Percentiles rank a stretch among this genome's conserved stretches.
Evolutionary conservation across 2,113 vertebrate species (phyloP).

Genomic region (Otolemur garnettii): DNA sequence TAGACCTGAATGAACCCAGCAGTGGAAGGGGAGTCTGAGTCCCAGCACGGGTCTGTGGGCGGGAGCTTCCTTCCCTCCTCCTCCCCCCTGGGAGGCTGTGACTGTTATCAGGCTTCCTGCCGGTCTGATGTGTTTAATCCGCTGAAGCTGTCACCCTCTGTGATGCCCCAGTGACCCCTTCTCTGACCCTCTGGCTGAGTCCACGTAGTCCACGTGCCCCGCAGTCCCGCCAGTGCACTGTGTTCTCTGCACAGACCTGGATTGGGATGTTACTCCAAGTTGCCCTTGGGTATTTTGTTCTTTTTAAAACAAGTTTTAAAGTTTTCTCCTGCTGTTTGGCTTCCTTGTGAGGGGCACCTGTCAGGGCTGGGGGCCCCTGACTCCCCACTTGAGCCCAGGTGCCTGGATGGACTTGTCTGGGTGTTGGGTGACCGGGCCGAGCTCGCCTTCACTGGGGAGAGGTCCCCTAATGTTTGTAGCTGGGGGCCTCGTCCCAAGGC

Average conservation of each 20-base stretch:
- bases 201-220: too few species aligned
- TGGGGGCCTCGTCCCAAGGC: not conserved
- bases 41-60: not conserved
- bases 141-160: not conserved
- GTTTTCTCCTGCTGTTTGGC: not conserved
- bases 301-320: not conserved
- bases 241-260: not conserved
- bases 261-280: not conserved
- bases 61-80: not conserved
- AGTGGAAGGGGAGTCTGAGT: not conserved
- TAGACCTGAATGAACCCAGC: too few species aligned
- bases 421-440: not conserved
- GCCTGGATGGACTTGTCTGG: not conserved
- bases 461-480: not conserved
- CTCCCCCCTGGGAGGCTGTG: not conserved
- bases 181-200: too few species aligned
- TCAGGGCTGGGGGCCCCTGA: not conserved
- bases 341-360: not conserved
- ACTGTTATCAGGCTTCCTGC: not conserved
- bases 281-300: not conserved
- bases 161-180: not conserved
- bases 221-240: too few species aligned
- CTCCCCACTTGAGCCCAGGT: not conserved
- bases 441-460: not conserved
- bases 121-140: not conserved